Percentiles rank a stretch among this genome's conserved stretches.
Evolutionary conservation across 2,888 invertebrate species (phyloP).

Genomic region (Ganaspis brasiliensis): DNA sequence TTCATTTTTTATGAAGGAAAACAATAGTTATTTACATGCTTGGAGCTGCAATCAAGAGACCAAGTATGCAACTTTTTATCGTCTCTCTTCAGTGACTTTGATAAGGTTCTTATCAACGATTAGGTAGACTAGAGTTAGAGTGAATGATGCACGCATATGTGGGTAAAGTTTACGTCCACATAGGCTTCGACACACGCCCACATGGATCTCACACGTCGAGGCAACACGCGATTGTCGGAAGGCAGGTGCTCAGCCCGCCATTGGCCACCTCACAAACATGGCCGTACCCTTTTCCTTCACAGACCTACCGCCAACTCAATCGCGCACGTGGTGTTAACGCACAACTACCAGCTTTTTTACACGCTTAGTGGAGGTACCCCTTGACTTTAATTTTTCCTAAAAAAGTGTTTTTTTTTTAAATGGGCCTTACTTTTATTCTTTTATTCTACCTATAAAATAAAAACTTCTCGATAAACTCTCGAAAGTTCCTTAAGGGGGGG

Average conservation of each 20-base stretch:
- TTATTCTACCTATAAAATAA: too few relatives aligned
- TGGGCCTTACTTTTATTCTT: too few relatives aligned
- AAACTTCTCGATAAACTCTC: too few relatives aligned
- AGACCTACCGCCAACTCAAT: slow-evolving; percentile 68
- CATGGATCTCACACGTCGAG: slow-evolving; percentile 73
- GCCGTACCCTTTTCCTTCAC: slow-evolving; percentile 76
- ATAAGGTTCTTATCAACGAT: slow-evolving; percentile 27
- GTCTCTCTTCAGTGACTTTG: neutral
- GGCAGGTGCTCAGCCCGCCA: slow-evolving; percentile 80
- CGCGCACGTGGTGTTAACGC: slow-evolving; percentile 69
- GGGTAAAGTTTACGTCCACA: slow-evolving; percentile 58
- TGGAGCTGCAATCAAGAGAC: too few relatives aligned
- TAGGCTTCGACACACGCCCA: slow-evolving; percentile 72
- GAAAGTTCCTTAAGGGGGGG: too few relatives aligned
- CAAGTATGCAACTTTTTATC: neutral
- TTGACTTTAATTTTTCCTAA: slow-evolving; percentile 57
- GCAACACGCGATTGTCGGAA: slow-evolving; percentile 75
- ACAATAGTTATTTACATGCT: too few relatives aligned
- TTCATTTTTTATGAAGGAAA: too few relatives aligned
- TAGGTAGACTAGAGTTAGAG: slow-evolving; percentile 10
- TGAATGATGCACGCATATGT: slow-evolving; percentile 55
- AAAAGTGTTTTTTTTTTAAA: too few relatives aligned
- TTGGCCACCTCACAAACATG: slow-evolving; percentile 80
- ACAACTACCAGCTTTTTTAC: slow-evolving; percentile 64
- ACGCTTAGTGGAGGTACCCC: slow-evolving; percentile 61